Evolutionary conservation across 2,888 invertebrate species (phyloP), one percentile per base, ranked within the genome.

Genomic region (Netelia melanura): DNA sequence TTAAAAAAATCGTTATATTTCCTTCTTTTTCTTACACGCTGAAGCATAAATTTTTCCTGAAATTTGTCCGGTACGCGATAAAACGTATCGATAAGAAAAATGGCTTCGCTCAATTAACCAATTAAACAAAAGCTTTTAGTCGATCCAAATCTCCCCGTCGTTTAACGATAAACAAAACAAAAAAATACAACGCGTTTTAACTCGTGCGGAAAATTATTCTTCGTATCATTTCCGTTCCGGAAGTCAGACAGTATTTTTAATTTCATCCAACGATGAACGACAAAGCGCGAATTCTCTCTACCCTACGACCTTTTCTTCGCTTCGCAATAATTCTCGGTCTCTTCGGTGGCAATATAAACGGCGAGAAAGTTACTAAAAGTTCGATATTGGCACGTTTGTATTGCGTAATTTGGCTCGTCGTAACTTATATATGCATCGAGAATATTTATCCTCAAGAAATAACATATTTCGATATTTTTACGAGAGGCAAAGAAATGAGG

Each of bases 271-370:
- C 5, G 21, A 65, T 72, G 72, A 48, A 14, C 6, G 25, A 61
- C 48, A 14, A 14, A 11, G 43, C 67, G 30, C 48, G 30, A 21
- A 44, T 68, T 48, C 48, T 62, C 3, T 38, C 3, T 10, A 75
- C n/a, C 17, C 21, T 81, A 2, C 58, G 21, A 30, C 67, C 61
- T 3, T 62, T 75, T 61, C 67, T 81, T 43, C 23, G 75, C 14
- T 1, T 43, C 1, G 30, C 58, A n/a, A 81, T 70, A 54, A 5
- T 61, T 14, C 8, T 81, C 52, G 81, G 81, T 3, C 61, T 81
- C 21, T 81, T 81, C 11, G 75, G 68, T n/a, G 61, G 74, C n/a
- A 43, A 23, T 10, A 11, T 79, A 0, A 8, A 23, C 5, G 44
- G 25, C 25, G 79, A 71, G 14, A 64, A 54, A 10, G n/a, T 68